Base-by-base conservation (phyloP, 2,888 invertebrate genomes). In the Therioaphis trifolii region DNA sequence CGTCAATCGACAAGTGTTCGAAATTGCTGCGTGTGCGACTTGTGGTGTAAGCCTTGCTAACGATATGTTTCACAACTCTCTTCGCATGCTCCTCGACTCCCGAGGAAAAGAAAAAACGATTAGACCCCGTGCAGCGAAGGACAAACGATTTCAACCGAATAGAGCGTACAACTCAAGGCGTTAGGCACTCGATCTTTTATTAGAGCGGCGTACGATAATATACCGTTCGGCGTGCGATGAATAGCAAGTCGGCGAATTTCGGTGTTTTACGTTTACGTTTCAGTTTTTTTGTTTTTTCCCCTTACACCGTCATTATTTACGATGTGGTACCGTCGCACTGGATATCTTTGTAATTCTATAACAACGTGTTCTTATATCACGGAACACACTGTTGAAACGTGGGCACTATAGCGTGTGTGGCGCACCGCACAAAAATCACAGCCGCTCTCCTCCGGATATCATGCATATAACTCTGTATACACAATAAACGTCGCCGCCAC, bases 371-470 rank as follows among this genome's bases (percentile, higher is more conserved):
- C 2, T n/a, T 35, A n/a, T 52, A n/a, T 18, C 18, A n/a, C n/a
- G 5, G 4, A n/a, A 58, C 24, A 58, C 1, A 24, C 12, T n/a
- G 24, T 71, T 49, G 24, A 15, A 11, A 71, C 9, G 43, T 24
- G 15, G 14, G 69, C 69, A 21, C 24, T n/a, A n/a, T n/a, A n/a
- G 27, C n/a, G 5, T 5, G n/a, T 29, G 35, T 35, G 35, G 35
- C 35, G 35, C 35, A 35, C 35, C 3, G 7, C 7, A 35, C n/a
- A n/a, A 29, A 49, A 55, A 35, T 52, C 55, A 40, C 74, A 21
- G 55, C 55, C 4, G 21, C 40, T 35, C 24, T 75, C 7, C 43
- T 61, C 75, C 61, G 75, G 46, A 76, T 76, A 61, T 24, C n/a
- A 29, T 27, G 43, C 46, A 21, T 43, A 69, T 43, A 69, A 68